These are phyloP conservation scores for Heliconius himera DNA, from an alignment of 1,140 invertebrate species.

Conservation along the genomic window DNA sequence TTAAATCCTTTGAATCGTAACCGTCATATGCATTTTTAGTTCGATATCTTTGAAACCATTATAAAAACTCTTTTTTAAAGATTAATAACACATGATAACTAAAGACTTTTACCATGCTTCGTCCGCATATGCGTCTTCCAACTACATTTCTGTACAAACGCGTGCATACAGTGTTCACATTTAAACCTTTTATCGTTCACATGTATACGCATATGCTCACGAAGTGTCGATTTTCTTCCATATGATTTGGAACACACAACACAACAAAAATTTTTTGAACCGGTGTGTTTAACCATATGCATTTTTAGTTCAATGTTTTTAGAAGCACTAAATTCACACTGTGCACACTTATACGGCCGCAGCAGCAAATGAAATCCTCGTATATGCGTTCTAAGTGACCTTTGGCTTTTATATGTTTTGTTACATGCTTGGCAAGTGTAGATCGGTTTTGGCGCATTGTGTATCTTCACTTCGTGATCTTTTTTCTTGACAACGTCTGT, in stretches of 20 bases:
- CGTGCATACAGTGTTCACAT: slow-evolving; percentile 42
- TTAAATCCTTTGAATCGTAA: slow-evolving; percentile 87
- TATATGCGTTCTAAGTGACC: slow-evolving; percentile 26
- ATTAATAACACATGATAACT: neutral
- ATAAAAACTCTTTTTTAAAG: neutral
- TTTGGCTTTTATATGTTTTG: slow-evolving; percentile 33
- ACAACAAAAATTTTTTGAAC: slow-evolving; percentile 86
- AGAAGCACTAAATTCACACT: slow-evolving; percentile 53
- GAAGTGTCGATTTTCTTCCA: slow-evolving; percentile 76
- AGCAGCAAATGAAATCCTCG: slow-evolving; percentile 44
- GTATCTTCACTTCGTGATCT: slow-evolving; percentile 29
- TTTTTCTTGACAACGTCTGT: slow-evolving; percentile 34
- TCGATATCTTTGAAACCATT: slow-evolving; percentile 48
- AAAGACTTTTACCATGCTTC: slow-evolving; percentile 35
- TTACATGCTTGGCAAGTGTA: slow-evolving; percentile 42
- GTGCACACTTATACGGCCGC: slow-evolving; percentile 45
- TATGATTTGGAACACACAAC: slow-evolving; percentile 85
- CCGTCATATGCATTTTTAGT: slow-evolving; percentile 61
- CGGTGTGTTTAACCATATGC: slow-evolving; percentile 81
- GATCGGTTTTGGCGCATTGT: slow-evolving; percentile 16
- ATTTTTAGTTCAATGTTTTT: slow-evolving; percentile 45
- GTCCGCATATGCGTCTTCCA: slow-evolving; percentile 42
- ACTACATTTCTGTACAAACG: slow-evolving; percentile 47
- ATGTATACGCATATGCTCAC: slow-evolving; percentile 80
- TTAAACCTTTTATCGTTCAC: slow-evolving; percentile 42